Evolutionary conservation across 2,888 invertebrate species (phyloP).

Genomic region (Eupithecia vulgata): DNA sequence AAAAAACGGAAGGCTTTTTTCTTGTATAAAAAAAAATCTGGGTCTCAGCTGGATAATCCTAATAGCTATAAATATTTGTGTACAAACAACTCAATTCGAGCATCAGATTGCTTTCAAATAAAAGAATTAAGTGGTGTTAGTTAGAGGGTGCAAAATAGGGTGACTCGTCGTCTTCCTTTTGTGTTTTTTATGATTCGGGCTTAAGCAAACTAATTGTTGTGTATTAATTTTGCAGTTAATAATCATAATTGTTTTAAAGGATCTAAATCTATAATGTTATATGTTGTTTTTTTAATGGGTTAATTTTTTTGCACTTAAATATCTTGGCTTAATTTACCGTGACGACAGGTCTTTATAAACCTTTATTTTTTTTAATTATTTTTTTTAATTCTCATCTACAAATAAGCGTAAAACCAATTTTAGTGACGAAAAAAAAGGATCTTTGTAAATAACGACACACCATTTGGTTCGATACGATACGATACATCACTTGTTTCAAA

Average conservation of each 20-base stretch:
- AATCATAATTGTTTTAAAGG: not conserved
- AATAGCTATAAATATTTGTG: conserved; percentile 47
- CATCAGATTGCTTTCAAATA: conserved; percentile 54
- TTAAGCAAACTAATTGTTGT: conserved; percentile 28
- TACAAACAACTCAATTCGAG: conserved; percentile 52
- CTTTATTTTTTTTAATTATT: too few species aligned
- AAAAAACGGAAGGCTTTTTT: not conserved
- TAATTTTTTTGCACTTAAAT: not conserved
- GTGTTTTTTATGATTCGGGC: conserved; percentile 37
- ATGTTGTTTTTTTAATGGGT: not conserved
- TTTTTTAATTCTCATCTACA: too few species aligned
- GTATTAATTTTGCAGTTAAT: not conserved
- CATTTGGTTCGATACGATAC: too few species aligned
- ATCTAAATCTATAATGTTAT: too few species aligned
- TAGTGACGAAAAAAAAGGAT: too few species aligned
- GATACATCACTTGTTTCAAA: too few species aligned
- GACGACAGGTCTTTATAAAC: too few species aligned
- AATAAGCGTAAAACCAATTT: too few species aligned
- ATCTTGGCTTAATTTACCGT: too few species aligned
- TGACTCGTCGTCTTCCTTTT: conserved; percentile 33
- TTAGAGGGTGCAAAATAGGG: conserved; percentile 46
- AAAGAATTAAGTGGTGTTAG: conserved; percentile 41
- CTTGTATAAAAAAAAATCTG: not conserved
- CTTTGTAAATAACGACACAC: too few species aligned
- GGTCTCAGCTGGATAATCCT: conserved; percentile 19